A percentile compares a stretch with the other conserved stretches of the same genome.
Conservation (phyloP, 92 coral and sea anemone species). For the Epizoanthus stellaris region DNA sequence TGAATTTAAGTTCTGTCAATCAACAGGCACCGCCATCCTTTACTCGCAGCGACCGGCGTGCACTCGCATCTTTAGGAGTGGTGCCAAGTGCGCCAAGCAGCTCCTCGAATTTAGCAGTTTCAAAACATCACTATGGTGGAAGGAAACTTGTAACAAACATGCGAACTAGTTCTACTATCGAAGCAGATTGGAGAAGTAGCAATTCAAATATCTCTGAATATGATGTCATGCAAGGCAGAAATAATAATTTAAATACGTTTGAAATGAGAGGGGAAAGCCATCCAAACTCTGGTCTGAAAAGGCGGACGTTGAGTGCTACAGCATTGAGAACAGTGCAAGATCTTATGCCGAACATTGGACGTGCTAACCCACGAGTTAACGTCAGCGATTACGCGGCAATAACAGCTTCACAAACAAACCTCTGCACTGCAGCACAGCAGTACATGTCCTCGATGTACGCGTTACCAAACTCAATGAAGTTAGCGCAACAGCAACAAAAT, state of each 20-base stretch:
- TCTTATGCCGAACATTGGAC: constrained; percentile 44
- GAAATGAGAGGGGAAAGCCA: constrained; percentile 71
- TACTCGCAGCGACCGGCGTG: constrained; percentile 82
- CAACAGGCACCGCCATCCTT: constrained; percentile 71
- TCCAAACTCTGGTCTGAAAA: constrained; percentile 58
- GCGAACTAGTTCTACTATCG: constrained; percentile 43
- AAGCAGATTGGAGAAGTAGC: constrained; percentile 75
- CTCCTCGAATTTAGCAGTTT: constrained; percentile 46
- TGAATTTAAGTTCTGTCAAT: constrained; percentile 63
- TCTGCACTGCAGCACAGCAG: constrained; percentile 70
- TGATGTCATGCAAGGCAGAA: constrained; percentile 29
- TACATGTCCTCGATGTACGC: constrained; percentile 86
- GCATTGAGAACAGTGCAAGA: constrained; percentile 71
- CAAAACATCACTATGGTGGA: constrained; percentile 79
- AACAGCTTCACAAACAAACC: constrained; percentile 73
- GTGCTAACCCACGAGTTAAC: constrained; percentile 69
- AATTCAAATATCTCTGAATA: constrained; percentile 52
- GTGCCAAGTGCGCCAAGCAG: constrained; percentile 68
- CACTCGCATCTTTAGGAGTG: constrained; percentile 81
- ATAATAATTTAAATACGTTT: constrained; percentile 37
- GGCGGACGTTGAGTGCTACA: constrained; percentile 90
- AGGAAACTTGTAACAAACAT: constrained; percentile 72
- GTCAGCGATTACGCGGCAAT: constrained; percentile 36
- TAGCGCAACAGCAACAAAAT: constrained; percentile 80
- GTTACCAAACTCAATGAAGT: constrained; percentile 78